Evolutionary conservation across 2,113 vertebrate species (phyloP), one percentile per base, ranked within the genome.

Genomic region (Podarcis raffonei): DNA sequence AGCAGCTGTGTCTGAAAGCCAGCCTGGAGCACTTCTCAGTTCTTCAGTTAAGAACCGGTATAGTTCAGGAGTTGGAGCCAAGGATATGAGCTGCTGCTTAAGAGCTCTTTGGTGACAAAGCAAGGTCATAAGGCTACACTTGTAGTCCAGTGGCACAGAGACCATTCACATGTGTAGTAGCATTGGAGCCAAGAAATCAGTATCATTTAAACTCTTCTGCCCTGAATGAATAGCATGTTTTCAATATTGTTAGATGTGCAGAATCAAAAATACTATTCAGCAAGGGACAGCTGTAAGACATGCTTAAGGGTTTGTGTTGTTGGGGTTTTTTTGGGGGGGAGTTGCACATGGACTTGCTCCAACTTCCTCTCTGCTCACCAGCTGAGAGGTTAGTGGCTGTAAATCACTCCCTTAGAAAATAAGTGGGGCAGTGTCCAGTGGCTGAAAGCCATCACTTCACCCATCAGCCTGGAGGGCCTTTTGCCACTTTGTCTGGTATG

Each of bases 401-500:
- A 88, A 91, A 94, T 90, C 39, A 0, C 91, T 84, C 23, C 95
- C 93, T 89, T 86, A 87, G 85, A 86, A 91, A 96, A 96, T 96
- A 96, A 97, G 94, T 0, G 0, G 68, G n/a, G 86, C 77, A 95
- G 94, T 96, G 94, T 96, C 94, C 74, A 5, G 22, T 0, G 23
- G 35, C 90, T 96, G 92, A 96, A 96, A 95, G 95, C 27, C 90
- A 25, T 72, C 87, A 93, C 37, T 93, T 95, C 95, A 96, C 77
- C 32, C 16, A 5, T 0, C 95, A 89, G 94, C 86, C 65, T 4
- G 87, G 62, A 80, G 86, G 59, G 88, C 89, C 92, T 90, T 91
- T 92, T 92, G 79, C 82, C 76, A 1, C 88, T 85, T 75, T 88
- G 94, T 92, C 93, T 94, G 94, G 82, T 90, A 74, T 93, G 94